Percentiles rank a stretch among this genome's conserved stretches.
phyloP scores from a whole-genome alignment of 2,797 vertebrate genomes.

The Sebastolobus alascanus region DNA sequence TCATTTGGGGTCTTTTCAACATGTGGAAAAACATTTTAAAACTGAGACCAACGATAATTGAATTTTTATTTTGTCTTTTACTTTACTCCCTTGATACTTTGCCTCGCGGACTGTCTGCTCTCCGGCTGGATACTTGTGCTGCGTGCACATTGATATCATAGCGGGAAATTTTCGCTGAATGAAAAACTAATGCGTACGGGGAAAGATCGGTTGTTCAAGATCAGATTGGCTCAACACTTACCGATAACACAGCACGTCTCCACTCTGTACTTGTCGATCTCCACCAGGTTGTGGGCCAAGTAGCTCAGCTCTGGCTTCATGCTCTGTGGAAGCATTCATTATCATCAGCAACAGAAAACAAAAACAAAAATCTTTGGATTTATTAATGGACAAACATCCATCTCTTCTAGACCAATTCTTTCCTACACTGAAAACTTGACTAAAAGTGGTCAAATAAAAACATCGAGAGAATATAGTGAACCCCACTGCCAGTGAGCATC shows the following conservation, averaged over 20 bases:
- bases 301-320: slow-evolving; percentile 99
- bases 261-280: slow-evolving; percentile 99
- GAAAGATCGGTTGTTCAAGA: background rate
- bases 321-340: slow-evolving; percentile 82
- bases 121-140: too few species aligned
- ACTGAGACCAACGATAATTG: too few species aligned
- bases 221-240: slow-evolving; percentile 58
- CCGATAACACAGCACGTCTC: slow-evolving; percentile 99
- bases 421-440: background rate
- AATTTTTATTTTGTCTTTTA: too few species aligned
- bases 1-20: too few species aligned
- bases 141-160: too few species aligned
- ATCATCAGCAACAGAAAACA: slow-evolving; percentile 2
- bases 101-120: too few species aligned
- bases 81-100: too few species aligned
- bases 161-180: too few species aligned
- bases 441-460: background rate
- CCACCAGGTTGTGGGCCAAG: slow-evolving; percentile 97
- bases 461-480: background rate
- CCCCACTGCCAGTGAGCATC: too few species aligned
- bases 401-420: background rate
- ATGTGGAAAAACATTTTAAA: too few species aligned
- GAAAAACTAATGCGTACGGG: too few species aligned
- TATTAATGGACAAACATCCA: background rate
- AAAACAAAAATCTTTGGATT: background rate